phyloP scores from a whole-genome alignment of 2,888 invertebrate species.

The Acleris cristana region DNA sequence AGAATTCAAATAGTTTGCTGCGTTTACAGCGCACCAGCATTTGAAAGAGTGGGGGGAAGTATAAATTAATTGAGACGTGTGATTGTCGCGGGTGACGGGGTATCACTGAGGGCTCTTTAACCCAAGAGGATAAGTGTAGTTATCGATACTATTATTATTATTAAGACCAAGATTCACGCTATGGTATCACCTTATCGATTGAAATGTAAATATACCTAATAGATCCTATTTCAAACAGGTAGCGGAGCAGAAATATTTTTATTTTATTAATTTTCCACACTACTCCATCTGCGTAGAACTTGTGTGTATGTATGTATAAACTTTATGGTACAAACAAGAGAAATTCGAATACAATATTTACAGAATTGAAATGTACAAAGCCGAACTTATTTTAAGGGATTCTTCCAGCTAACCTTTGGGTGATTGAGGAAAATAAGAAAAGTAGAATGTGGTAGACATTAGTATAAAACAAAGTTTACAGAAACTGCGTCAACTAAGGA shows the following conservation, averaged over 20 bases:
- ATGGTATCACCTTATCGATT: constrained; percentile 61
- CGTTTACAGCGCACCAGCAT: constrained; percentile 66
- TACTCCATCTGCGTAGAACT: background rate
- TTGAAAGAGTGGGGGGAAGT: constrained; percentile 46
- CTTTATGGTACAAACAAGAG: too few species aligned
- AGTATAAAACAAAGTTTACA: too few species aligned
- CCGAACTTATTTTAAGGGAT: too few species aligned
- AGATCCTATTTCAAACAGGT: constrained; percentile 40
- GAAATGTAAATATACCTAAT: constrained; percentile 57
- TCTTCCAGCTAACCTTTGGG: too few species aligned
- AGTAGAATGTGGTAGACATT: too few species aligned
- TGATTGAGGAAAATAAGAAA: too few species aligned
- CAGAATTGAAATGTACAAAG: too few species aligned
- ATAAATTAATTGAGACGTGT: constrained; percentile 56
- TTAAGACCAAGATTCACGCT: constrained; percentile 45
- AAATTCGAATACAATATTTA: too few species aligned
- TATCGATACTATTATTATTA: constrained; percentile 63
- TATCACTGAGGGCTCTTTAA: constrained; percentile 53
- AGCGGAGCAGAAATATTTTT: background rate
- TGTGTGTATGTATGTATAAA: too few species aligned
- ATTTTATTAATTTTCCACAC: background rate
- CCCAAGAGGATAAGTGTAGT: constrained; percentile 55
- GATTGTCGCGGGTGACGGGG: constrained; percentile 43
- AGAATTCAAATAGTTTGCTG: constrained; percentile 71
- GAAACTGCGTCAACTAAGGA: too few species aligned